Conservation (phyloP, 1,140 invertebrate genomes). For the Carcinoscorpius rotundicauda region DNA sequence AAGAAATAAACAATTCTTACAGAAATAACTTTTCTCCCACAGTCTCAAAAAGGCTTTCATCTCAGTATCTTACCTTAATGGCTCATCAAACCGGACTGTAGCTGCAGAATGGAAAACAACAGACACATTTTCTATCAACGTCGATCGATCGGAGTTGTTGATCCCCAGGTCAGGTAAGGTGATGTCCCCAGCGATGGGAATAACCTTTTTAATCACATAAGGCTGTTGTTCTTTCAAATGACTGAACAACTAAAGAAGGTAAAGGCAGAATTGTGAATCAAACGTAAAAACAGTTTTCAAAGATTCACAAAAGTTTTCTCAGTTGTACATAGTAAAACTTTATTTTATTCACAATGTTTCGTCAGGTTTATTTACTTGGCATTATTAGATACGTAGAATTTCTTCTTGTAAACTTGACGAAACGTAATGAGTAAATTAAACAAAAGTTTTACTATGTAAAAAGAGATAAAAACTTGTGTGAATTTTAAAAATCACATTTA, state of each 20-base stretch:
- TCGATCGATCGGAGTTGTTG: slow-evolving; percentile 55
- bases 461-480: too few relatives aligned
- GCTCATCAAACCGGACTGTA: slow-evolving; percentile 39
- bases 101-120: slow-evolving; percentile 40
- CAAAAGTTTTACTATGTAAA: too few relatives aligned
- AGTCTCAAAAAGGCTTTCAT: too few relatives aligned
- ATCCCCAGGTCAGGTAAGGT: slow-evolving; percentile 78
- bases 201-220: slow-evolving; percentile 46
- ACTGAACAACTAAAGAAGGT: slow-evolving; percentile 10
- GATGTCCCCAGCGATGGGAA: slow-evolving; percentile 82
- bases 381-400: not conserved
- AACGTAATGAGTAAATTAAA: too few relatives aligned
- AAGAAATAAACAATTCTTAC: too few relatives aligned
- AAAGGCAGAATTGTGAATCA: not conserved
- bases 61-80: slow-evolving; percentile 29
- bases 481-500: too few relatives aligned
- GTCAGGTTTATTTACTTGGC: not conserved
- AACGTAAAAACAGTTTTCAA: not conserved
- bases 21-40: too few relatives aligned
- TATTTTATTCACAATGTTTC: not conserved
- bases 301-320: slow-evolving; percentile 30
- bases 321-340: slow-evolving; percentile 73
- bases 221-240: slow-evolving; percentile 7
- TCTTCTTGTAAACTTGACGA: too few relatives aligned
- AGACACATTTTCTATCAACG: slow-evolving; percentile 40